Evolutionary conservation across 2,888 invertebrate genomes (phyloP), one percentile per base, ranked within the genome.

Genomic region (Drosophila borborema): DNA sequence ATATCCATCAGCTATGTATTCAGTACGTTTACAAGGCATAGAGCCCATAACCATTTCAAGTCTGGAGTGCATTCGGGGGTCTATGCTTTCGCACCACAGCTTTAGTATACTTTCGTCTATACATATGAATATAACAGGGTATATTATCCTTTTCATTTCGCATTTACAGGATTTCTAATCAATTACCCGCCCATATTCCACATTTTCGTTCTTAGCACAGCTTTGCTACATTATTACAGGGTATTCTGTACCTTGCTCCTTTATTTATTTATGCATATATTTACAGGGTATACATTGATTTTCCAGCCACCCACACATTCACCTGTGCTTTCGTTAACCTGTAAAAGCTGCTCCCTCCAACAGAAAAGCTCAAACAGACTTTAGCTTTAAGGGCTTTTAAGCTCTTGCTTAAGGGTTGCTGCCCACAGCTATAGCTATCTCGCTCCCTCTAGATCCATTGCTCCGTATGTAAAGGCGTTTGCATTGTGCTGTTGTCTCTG

Each of bases 401-500:
- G 54, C 54, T 54, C 23, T 5, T 40, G 20, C 40, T 54, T 54
- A 54, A 40, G 78, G 76, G 76, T 64, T 72, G 78, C 38, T 63
- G 18, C 28, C 40, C 49, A 34, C 16, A 31, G 36, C 34, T 51
- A n/a, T 51, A 58, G 74, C 76, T 61, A 14, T 73, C 64, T 36
- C 59, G 10, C 41, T 76, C 64, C 18, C n/a, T 16, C 16, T 7
- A 7, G 3, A 58, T n/a, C 8, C 16, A 20, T 5, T 61, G 2
- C 16, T 16, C 45, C n/a, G 40, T 34, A 18, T 12, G 12, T 12
- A 49, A 34, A 48, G 64, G 43, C 55, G 43, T 36, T 41, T 31
- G 45, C 8, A 31, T 20, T 16, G 34, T 59, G n/a, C 8, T 20
- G 67, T 74, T 70, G 77, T 80, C 83, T 65, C 45, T 81, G 64